Evolutionary conservation across 1,140 invertebrate species (phyloP), one percentile per base, ranked within the genome.

Genomic region (Scylla paramamosain): DNA sequence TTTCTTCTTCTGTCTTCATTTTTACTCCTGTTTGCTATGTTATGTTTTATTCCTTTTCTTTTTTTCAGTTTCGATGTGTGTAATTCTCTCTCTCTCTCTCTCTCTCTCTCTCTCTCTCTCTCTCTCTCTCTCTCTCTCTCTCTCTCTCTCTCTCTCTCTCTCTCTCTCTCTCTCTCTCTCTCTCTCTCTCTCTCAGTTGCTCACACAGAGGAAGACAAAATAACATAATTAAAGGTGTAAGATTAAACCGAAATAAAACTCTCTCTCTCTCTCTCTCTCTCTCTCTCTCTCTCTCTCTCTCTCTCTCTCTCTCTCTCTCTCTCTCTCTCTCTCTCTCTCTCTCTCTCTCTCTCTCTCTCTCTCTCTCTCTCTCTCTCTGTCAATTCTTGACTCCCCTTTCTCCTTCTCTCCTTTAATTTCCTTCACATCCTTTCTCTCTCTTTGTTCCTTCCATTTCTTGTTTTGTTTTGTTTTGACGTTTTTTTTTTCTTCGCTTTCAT

Each of bases 101-200:
- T 88, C 86, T 88, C 86, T 88, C 86, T 88, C 86, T 39, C 31
- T 88, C 86, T 88, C 28, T 88, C 86, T 88, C 86, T 88, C 28
- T 88, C 86, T 88, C 86, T 88, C 28, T 39, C 31, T 88, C 86
- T 88, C 28, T 88, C 86, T 88, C 31, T 88, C 86, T 88, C 86
- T 88, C 86, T 88, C 86, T 39, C 31, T 88, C 86, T 88, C 86
- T 88, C 86, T 88, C 86, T 39, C 31, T 88, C 86, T 88, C 86
- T 88, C 86, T 88, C 31, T 88, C 86, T 88, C 31, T 39, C 86
- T 88, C 31, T 39, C 6, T 39, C 86, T 88, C 84, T 87, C 84
- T 87, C 84, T 7, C 7, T 87, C 29, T 87, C 29, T 87, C 84
- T 87, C 82, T 31, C 82, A 7, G 4, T 84, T 31, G 12, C 67